Evolutionary conservation across 2,113 vertebrate genomes (phyloP).

Genomic region (Istiophorus platypterus): DNA sequence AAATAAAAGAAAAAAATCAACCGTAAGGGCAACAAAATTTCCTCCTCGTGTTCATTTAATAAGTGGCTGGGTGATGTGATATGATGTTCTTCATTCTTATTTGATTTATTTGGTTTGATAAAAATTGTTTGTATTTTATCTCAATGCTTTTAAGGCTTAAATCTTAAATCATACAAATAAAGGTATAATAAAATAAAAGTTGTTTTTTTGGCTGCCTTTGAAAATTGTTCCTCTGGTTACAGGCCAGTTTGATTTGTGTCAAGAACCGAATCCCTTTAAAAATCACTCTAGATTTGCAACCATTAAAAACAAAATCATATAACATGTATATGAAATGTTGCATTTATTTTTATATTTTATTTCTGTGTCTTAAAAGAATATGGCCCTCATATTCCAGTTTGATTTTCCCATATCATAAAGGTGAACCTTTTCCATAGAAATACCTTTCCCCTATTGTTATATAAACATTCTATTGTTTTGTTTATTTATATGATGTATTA

Average conservation of each 20-base stretch:
- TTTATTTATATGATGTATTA: background rate
- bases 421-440: background rate
- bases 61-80: background rate
- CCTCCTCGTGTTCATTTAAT: background rate
- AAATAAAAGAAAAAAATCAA: conserved; percentile 23
- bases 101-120: background rate
- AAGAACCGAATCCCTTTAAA: background rate
- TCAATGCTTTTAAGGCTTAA: background rate
- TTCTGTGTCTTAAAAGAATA: too few species aligned
- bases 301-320: too few species aligned
- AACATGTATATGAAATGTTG: too few species aligned
- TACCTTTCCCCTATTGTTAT: background rate
- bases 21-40: background rate
- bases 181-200: background rate
- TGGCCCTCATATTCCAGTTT: background rate
- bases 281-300: too few species aligned
- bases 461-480: too few species aligned
- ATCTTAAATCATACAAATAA: background rate
- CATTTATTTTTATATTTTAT: too few species aligned
- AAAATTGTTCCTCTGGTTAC: background rate
- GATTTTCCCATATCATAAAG: background rate
- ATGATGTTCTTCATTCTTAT: background rate
- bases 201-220: background rate
- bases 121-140: background rate
- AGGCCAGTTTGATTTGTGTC: too few species aligned